A percentile compares a stretch with the other conserved stretches of the same genome.
Evolutionary conservation across 1,140 invertebrate species (phyloP).

Genomic region (Panagrolaimus sp.): DNA sequence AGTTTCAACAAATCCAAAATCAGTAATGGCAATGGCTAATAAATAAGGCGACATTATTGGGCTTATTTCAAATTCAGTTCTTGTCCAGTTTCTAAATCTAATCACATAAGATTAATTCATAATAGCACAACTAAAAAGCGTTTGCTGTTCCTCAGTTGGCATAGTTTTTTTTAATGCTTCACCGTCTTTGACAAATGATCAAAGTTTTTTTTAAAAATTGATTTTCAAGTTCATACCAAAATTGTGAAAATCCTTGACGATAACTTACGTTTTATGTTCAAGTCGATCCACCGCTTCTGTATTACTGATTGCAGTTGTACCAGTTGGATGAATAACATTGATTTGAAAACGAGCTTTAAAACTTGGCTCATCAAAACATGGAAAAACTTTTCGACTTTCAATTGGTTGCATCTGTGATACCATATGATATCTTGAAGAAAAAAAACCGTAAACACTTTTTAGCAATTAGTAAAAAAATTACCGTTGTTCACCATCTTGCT

Average conservation of each 20-base stretch:
- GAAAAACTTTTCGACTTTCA: constrained; percentile 42
- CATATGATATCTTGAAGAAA: constrained; percentile 28
- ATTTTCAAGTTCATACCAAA: too few species aligned
- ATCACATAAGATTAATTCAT: too few species aligned
- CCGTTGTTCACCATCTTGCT: not conserved
- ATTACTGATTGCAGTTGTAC: constrained; percentile 15
- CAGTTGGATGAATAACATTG: constrained; percentile 17
- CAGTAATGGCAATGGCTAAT: constrained; percentile 5
- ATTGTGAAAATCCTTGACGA: too few species aligned
- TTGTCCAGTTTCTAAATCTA: constrained; percentile 17
- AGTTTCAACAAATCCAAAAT: not conserved
- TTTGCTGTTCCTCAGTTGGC: too few species aligned
- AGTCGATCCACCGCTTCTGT: not conserved
- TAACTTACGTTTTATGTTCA: not conserved
- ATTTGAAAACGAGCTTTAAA: constrained; percentile 38
- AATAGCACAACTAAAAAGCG: too few species aligned
- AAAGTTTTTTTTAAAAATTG: too few species aligned
- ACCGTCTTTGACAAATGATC: too few species aligned
- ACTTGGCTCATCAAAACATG: constrained; percentile 47
- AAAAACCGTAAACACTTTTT: too few species aligned
- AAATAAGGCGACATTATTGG: constrained; percentile 20
- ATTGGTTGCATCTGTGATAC: constrained; percentile 43
- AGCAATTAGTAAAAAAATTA: too few species aligned
- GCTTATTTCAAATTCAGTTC: constrained; percentile 6
- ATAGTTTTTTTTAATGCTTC: too few species aligned